Base-by-base conservation (phyloP, 2,113 vertebrate species). In the Oenanthe melanoleuca region DNA sequence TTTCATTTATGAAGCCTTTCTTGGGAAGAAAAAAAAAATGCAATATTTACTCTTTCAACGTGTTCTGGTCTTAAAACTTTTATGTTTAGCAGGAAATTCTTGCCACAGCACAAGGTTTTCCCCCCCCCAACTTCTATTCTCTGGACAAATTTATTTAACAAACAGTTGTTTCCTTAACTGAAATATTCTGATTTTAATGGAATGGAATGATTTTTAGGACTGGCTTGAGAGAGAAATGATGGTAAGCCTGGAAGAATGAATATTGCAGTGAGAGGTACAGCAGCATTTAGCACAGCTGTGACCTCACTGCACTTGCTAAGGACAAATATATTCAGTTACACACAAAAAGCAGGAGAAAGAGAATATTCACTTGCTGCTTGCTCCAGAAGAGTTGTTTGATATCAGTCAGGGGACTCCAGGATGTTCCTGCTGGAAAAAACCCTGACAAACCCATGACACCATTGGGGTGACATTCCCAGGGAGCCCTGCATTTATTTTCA, bases 361-460 rank as follows among this genome's bases (percentile, higher is more conserved):
- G 9, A 16, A 71, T 12, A 19, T 72, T 44, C 45, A 5, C 34
- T 21, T 28, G 37, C 49, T 93, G 15, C 61, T 82, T 9, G 16
- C 44, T 47, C 23, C 52, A 55, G 28, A 5, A 14, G 15, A 24
- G 25, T 2, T 38, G 3, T 19, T 47, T 33, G 24, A 6, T 1
- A 0, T 7, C 28, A 60, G 11, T 5, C 81, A 82, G 42, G 52
- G 45, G 17, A 63, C 8, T 66, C 37, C 1, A 0, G 11, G 34
- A 37, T 14, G 9, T 14, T 65, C 59, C 50, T 49, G 47, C 50
- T 11, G 16, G 4, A 23, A 29, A 74, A 91, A 84, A 74, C 5
- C 10, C 59, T 0, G 0, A 29, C 8, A 79, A 83, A 69, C 5
- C 37, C 40, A 25, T 4, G 0, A 6, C 1, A 2, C 5, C 8